phyloP scores from a whole-genome alignment of 2,888 invertebrate species.

The Cataglyphis livida region DNA sequence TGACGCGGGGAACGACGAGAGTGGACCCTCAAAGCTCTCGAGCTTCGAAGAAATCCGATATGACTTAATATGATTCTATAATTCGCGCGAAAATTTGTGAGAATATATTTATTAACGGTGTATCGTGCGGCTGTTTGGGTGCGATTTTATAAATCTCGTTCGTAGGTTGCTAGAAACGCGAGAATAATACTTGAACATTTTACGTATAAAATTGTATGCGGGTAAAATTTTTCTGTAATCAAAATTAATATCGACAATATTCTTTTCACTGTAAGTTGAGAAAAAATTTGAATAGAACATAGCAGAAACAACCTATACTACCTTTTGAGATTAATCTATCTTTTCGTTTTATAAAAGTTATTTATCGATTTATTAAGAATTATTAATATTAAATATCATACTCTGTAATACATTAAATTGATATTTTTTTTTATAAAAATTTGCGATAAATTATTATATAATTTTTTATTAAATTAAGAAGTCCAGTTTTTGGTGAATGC shows the following conservation, averaged over 20 bases:
- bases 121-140: neutral
- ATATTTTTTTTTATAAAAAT: neutral
- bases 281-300: neutral
- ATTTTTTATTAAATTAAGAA: neutral
- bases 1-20: slow-evolving; percentile 5
- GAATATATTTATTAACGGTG: slow-evolving; percentile 36
- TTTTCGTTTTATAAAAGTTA: neutral
- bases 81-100: slow-evolving; percentile 23
- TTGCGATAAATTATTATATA: neutral
- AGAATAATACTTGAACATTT: slow-evolving; percentile 20
- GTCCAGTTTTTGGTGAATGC: neutral
- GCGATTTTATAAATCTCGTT: slow-evolving; percentile 11
- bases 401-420: neutral
- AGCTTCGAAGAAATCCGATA: slow-evolving; percentile 45
- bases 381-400: slow-evolving; percentile 2
- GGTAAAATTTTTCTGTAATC: neutral
- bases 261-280: neutral
- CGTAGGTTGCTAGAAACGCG: neutral
- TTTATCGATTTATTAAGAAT: neutral
- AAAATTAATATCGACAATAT: neutral
- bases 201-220: neutral
- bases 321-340: neutral
- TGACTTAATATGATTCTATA: slow-evolving; percentile 47
- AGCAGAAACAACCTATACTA: neutral
- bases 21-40: slow-evolving; percentile 41